A percentile compares a stretch with the other conserved stretches of the same genome.
Conservation (phyloP, 1,140 invertebrate species). For the Lucilia sericata region DNA sequence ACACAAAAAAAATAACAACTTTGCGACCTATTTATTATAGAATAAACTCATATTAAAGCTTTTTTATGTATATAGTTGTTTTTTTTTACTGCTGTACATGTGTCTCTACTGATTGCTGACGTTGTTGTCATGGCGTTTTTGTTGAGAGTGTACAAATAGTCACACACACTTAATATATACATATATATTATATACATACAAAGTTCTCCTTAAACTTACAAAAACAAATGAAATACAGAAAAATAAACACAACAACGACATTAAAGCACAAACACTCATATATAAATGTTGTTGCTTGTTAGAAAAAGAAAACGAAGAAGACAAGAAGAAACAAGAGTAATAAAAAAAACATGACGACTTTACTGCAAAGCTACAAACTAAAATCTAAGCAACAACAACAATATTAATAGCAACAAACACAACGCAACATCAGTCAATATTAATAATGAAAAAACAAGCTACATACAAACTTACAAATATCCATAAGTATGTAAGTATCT, state of each 20-base stretch:
- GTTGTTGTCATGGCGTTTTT: background rate
- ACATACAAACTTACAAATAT: background rate
- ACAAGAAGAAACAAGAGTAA: background rate
- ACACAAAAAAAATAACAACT: background rate
- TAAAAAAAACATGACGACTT: constrained; percentile 31
- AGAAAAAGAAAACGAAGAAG: background rate
- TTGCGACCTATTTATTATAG: background rate
- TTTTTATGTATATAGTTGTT: background rate
- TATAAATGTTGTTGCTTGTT: background rate
- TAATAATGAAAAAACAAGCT: background rate
- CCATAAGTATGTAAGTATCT: background rate
- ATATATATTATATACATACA: background rate
- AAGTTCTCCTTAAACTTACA: background rate
- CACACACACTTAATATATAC: background rate
- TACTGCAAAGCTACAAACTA: constrained; percentile 36
- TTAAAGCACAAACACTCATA: background rate
- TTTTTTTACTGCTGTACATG: background rate
- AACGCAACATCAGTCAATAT: background rate
- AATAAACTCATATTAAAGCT: background rate
- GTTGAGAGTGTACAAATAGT: background rate
- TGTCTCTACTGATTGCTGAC: background rate
- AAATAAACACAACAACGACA: background rate
- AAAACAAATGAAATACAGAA: background rate
- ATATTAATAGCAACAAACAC: background rate
- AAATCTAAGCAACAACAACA: constrained; percentile 25